Base-by-base conservation (phyloP, 2,797 vertebrate genomes). In the Acrossocheilus wenchowensis region DNA sequence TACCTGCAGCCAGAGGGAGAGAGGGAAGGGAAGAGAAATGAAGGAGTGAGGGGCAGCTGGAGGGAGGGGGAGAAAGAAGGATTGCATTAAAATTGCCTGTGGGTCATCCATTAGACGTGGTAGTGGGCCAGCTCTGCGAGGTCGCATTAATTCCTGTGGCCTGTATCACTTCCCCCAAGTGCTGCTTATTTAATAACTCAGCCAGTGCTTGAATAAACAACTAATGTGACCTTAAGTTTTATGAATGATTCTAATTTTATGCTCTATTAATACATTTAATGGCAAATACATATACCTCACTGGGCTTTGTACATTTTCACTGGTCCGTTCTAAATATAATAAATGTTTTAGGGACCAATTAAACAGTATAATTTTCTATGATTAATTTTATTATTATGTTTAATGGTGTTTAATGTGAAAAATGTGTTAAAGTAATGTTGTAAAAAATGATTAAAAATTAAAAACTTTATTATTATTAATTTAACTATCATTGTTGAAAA, bases 1-100 rank as follows among this genome's bases (percentile, higher is more conserved):
- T 86, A 89, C 89, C 86, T 87, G 48, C 36, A 82, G 81, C 48
- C 43, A 54, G 81, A 64, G 79, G 41, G 2, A 30, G 30, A 2
- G 45, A 84, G 60, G 66, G 48, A 57, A 62, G 57, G 69, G 26
- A 43, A 72, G 83, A 30, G 30, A 66, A 69, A 45, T 41, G 36
- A 79, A 41, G 21, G 50, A 54, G 78, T 43, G 26, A 52, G 71
- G 21, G 64, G 62, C n/a, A 72, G 34, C 66, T 78, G 48, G 81
- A 73, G 80, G 43, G 54, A 57, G 26, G 50, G 57, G 19, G 10
- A 41, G 45, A 68, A 66, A 41, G 48, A 45, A 41, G 43, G 34
- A 21, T 57, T 78, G 71, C 60, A 66, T 77, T 83, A 43, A 78
- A 82, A 85, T 77, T 82, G 74, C 74, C 72, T 68, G 30, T 74